Evolutionary conservation across 2,797 vertebrate species (phyloP), one percentile per base, ranked within the genome.

Genomic region (Acestrorhynchus altus): DNA sequence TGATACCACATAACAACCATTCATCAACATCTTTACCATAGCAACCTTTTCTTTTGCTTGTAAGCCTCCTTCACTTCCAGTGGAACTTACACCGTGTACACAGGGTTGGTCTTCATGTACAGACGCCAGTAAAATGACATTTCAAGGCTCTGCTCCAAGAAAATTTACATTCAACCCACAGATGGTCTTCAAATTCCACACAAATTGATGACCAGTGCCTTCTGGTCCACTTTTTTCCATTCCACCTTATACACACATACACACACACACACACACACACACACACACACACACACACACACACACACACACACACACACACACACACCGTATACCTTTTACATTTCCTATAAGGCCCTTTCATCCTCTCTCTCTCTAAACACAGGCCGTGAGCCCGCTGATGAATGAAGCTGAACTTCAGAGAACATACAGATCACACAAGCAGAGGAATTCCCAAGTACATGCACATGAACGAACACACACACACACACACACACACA

Each of bases 321-420:
- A 74, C 59, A 68, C 59, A 66, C 40, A 81, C 76, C 35, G 70
- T 74, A 70, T 64, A 65, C 18, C 54, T 70, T 28, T 64, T 65
- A 42, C 1, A 69, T 66, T 75, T 65, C 71, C 65, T 69, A 57
- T 40, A 16, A 60, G 54, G 44, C 39, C 64, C 79, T 81, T 75
- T 77, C 59, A 66, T 78, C 76, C 47, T 54, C 61, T 46, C 54
- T 1, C 46, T 72, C 47, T 74, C 46, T 81, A 76, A 72, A 77
- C 44, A 60, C 68, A 76, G 52, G 74, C 46, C 15, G 7, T 44
- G 72, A 60, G 51, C 64, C 22, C 18, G 54, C 67, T 77, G 70
- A 78, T 75, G 74, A 79, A 74, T 44, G 65, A 77, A 77, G 77
- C 18, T 39, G n/a, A 39, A 71, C 52, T 44, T 39, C 63, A 67